Evolutionary conservation across 2,113 vertebrate species (phyloP).

Genomic region (Gambusia holbrooki): DNA sequence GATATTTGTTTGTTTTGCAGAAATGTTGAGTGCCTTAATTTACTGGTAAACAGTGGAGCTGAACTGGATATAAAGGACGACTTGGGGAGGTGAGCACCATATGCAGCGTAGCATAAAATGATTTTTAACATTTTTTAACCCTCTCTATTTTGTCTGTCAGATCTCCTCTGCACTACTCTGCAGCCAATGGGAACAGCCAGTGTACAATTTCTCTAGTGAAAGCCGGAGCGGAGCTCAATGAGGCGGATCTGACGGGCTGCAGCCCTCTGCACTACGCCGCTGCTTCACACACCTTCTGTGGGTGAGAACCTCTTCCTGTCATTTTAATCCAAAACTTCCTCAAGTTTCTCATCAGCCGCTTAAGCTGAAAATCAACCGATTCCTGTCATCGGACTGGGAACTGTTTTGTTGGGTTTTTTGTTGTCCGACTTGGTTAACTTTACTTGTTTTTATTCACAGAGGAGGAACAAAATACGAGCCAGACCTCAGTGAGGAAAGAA

Average conservation of each 20-base stretch:
- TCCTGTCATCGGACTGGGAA: too few species aligned
- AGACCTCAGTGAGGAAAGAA: conserved; percentile 80
- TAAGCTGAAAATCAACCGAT: too few species aligned
- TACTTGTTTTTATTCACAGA: conserved; percentile 63
- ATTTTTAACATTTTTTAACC: not conserved
- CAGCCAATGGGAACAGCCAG: conserved; percentile 91
- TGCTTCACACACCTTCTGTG: conserved; percentile 89
- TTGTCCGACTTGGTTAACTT: not conserved
- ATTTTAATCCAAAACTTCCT: not conserved
- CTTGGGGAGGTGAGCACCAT: conserved; percentile 86
- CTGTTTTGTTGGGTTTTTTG: too few species aligned
- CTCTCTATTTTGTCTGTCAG: conserved; percentile 62
- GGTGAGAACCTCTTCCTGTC: conserved; percentile 72
- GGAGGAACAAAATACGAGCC: conserved; percentile 79
- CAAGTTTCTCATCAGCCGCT: too few species aligned
- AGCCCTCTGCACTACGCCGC: conserved; percentile 93
- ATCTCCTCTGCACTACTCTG: conserved; percentile 93
- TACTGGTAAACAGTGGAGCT: conserved; percentile 90
- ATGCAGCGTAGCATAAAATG: not conserved
- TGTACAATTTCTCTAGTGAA: conserved; percentile 89
- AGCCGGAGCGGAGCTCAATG: conserved; percentile 87
- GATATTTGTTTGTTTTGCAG: conserved; percentile 64
- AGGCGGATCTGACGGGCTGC: conserved; percentile 90
- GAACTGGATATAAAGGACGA: conserved; percentile 90
- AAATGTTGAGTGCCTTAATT: conserved; percentile 94